Evolutionary conservation across 92 coral and sea anemone genomes (phyloP), one percentile per base, ranked within the genome.

Genomic region (Micromussa lordhowensis): DNA sequence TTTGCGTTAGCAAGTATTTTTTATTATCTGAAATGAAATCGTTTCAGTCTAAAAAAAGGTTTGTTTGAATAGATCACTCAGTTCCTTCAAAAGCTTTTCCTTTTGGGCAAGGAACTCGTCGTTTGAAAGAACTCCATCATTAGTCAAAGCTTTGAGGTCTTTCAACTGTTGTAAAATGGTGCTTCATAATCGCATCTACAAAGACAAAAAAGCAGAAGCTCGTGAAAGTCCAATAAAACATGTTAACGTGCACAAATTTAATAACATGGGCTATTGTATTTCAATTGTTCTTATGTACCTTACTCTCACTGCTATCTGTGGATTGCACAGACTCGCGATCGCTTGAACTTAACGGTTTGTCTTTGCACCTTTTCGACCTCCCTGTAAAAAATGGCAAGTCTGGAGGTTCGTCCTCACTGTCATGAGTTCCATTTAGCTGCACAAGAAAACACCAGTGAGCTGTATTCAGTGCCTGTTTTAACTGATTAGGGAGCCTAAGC

Each of bases 81-180:
- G 61, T 55, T 55, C 61, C 10, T 55, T 55, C 5, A 55, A 16
- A 55, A 55, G 61, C 21, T 55, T 55, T 55, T 13, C 59, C 22
- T 55, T 55, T 18, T 55, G 61, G 61, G 61, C 18, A 55, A 55
- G 61, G 22, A 16, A 78, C 82, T 86, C 84, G 44, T 86, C 68
- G 48, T 31, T 40, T 78, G 90, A 38, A 81, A 86, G 78, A 59
- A 68, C 79, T 15, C 75, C 68, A 63, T 86, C 85, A 59, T 61
- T 75, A 28, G 24, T 86, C 51, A 86, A 36, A 29, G 84, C 68
- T 78, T 78, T 86, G 31, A 82, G 32, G 58, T 83, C 76, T 44
- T 48, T 83, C 40, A 83, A 26, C 76, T 68, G 79, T 68, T 83
- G 79, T 32, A 83, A 74, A 68, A 68, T 68, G 58, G 79, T 51